Percentiles rank a stretch among this genome's conserved stretches.
These are phyloP conservation scores for Zonotrichia leucophrys DNA, from an alignment of 2,113 vertebrate genomes.

Conservation along the genomic window DNA sequence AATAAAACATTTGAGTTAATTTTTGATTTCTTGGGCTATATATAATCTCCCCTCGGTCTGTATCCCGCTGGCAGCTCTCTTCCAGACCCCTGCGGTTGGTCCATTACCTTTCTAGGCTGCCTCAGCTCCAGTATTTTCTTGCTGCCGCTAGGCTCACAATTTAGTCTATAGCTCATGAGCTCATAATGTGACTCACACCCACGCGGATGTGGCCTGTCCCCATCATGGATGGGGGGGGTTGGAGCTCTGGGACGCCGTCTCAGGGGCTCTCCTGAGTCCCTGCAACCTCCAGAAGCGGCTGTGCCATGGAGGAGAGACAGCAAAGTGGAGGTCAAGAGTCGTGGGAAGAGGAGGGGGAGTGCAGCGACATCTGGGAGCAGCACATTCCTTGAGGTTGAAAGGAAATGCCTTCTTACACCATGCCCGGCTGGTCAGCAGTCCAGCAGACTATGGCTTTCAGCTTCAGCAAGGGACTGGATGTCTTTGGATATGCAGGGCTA, in stretches of 20 bases:
- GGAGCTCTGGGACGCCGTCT: not conserved
- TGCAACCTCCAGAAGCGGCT: accelerated
- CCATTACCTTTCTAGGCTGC: not conserved
- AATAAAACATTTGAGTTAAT: not conserved
- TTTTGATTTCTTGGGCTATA: not conserved
- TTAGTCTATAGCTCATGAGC: not conserved
- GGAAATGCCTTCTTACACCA: not conserved
- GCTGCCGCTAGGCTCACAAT: not conserved
- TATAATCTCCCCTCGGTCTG: not conserved
- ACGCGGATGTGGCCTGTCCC: not conserved
- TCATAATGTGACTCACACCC: not conserved
- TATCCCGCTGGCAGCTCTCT: not conserved
- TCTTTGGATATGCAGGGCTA: not conserved
- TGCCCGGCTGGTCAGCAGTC: not conserved
- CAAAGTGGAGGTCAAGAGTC: slow-evolving; percentile 36
- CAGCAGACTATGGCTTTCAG: not conserved
- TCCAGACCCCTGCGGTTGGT: not conserved
- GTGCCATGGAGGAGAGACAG: not conserved
- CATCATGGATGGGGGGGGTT: not conserved
- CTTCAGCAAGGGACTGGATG: not conserved
- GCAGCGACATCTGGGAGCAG: not conserved
- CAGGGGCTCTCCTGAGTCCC: not conserved
- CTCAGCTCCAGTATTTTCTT: not conserved
- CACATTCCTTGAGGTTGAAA: not conserved
- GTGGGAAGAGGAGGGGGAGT: slow-evolving; percentile 18